Evolutionary conservation across 2,888 invertebrate species (phyloP), one percentile per base, ranked within the genome.

Genomic region (Orthonychiurus folsomi): DNA sequence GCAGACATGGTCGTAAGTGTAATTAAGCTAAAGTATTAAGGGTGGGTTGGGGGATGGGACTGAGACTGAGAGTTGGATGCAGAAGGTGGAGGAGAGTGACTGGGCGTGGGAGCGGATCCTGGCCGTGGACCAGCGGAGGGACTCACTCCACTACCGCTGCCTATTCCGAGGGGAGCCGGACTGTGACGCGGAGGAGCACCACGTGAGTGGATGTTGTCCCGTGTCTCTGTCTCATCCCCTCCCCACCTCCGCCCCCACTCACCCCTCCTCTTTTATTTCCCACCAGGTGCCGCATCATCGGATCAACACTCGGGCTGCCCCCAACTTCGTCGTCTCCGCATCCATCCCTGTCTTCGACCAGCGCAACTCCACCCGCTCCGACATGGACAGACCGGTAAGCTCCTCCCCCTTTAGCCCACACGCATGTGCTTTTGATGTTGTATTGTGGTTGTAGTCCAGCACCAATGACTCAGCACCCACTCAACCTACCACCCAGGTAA

Each of bases 1-100:
- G 92, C 93, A 21, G 94, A 96, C 77, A 84, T 90, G 61, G 88
- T 90, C 73, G 93, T 92, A 79, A 79, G 82, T 78, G 37, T 37
- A 37, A 15, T 5, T 37, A 37, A 37, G 15, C 15, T 37, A 37
- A 37, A 9, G 37, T 5, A n/a, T n/a, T 37, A 9, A 37, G 15
- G 37, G 15, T 37, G 37, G 56, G 25, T 9, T 55, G 55, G 55
- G 26, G 3, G 48, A 47, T 47, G 52, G 21, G 20, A 3, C 23
- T n/a, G n/a, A n/a, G n/a, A n/a, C n/a, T n/a, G n/a, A n/a, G n/a
- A n/a, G n/a, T n/a, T n/a, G n/a, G n/a, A n/a, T 20, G 55, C 25
- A 56, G 56, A 37, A 56, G 12, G 28, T 56, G 56, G 28, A 28
- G 3, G 56, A 56, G 23, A 26, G 27, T 56, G 56, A 56, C 28